Evolutionary conservation across 2,113 vertebrate species (phyloP).

Genomic region (Caranx ignobilis): DNA sequence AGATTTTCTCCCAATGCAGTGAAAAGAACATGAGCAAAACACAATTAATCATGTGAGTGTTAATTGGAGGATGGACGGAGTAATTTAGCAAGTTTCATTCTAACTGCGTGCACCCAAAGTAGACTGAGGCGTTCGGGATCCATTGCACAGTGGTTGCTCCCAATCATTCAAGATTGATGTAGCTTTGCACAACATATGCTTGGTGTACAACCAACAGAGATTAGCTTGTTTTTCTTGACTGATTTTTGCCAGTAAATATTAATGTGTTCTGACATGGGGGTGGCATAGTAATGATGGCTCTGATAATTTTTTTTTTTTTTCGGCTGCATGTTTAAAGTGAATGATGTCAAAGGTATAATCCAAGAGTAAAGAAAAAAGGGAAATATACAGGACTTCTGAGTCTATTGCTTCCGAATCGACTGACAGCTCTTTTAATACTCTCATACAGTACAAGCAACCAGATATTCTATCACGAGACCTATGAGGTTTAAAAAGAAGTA

Average conservation of each 20-base stretch:
- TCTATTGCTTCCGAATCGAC: background rate
- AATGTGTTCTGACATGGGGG: conserved; percentile 57
- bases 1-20: background rate
- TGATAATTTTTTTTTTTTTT: conserved; percentile 19
- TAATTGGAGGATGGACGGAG: conserved; percentile 81
- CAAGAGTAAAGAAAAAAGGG: background rate
- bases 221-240: conserved; percentile 69
- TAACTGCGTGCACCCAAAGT: conserved; percentile 70
- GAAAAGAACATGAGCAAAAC: conserved; percentile 60
- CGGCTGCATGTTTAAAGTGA: conserved; percentile 14
- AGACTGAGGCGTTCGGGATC: conserved; percentile 72
- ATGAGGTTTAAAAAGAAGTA: background rate
- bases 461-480: conserved; percentile 8
- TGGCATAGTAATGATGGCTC: conserved; percentile 56
- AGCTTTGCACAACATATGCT: conserved; percentile 79
- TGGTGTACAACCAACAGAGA: conserved; percentile 67
- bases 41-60: conserved; percentile 76
- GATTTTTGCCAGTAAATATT: conserved; percentile 67
- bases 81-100: conserved; percentile 78
- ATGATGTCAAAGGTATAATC: conserved; percentile 19
- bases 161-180: conserved; percentile 83
- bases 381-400: background rate
- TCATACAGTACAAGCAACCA: background rate
- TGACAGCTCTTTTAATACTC: conserved; percentile 22
- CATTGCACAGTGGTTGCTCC: conserved; percentile 73